These are phyloP conservation scores for Dicranocentrus wangi DNA, from an alignment of 2,888 invertebrate genomes.

Conservation along the genomic window DNA sequence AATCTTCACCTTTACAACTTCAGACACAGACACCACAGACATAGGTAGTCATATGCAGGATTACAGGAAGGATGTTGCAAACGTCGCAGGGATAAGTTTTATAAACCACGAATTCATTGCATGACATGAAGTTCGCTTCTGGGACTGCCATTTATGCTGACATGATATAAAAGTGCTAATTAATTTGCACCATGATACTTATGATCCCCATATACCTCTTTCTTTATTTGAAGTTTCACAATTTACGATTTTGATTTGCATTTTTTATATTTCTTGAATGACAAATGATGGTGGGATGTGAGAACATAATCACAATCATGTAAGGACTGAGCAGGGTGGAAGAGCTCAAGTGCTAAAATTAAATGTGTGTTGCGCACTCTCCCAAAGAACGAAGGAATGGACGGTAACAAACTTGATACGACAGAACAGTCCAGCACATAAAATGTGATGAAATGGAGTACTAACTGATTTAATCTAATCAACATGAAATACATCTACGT, in stretches of 20 bases:
- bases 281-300: not conserved
- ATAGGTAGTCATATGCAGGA: no score
- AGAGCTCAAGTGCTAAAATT: not conserved
- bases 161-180: constrained; percentile 48
- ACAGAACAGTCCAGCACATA: not conserved
- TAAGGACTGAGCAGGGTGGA: not conserved
- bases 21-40: no score
- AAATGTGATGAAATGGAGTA: constrained; percentile 2
- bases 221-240: constrained; percentile 25
- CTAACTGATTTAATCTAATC: constrained; percentile 14
- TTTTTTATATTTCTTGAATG: not conserved
- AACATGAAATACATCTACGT: constrained; percentile 3
- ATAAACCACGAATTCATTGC: no score
- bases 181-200: constrained; percentile 49
- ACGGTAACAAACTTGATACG: no score
- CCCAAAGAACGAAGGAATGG: no score
- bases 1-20: no score
- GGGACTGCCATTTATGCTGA: not conserved
- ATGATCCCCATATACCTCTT: constrained; percentile 29
- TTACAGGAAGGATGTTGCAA: no score
- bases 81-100: no score
- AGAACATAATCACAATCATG: not conserved
- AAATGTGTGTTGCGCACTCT: not conserved
- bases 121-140: no score
- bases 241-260: constrained; percentile 28